Conservation (phyloP, 2,888 invertebrate genomes). For the Drosophila niveifrons region DNA sequence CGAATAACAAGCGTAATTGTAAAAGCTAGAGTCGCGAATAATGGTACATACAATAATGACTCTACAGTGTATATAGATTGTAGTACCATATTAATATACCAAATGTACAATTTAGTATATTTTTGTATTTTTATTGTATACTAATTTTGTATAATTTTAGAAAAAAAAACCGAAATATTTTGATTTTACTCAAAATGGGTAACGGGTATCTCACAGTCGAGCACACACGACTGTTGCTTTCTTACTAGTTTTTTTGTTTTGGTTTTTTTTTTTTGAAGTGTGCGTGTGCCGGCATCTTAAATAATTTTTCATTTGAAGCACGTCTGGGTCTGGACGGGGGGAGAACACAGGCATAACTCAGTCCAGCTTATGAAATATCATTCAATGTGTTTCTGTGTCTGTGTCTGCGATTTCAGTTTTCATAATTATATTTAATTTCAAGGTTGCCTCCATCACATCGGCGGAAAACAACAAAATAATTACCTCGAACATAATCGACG, state of each 20-base stretch:
- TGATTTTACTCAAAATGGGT: no score
- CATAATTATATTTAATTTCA: constrained; percentile 82
- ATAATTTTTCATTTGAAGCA: constrained; percentile 80
- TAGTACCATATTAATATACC: no score
- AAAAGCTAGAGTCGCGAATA: no score
- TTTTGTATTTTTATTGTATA: no score
- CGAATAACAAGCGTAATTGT: no score
- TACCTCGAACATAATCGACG: constrained; percentile 59
- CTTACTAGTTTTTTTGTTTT: constrained; percentile 13
- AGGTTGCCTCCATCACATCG: constrained; percentile 62
- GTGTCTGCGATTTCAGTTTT: constrained; percentile 62
- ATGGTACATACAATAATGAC: no score
- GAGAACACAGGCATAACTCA: constrained; percentile 37
- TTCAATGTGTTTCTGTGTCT: constrained; percentile 57
- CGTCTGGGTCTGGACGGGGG: constrained; percentile 49
- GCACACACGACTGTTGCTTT: no score
- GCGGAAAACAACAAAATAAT: constrained; percentile 73
- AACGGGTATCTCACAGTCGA: no score
- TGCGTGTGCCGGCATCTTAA: constrained; percentile 79
- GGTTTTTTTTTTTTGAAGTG: constrained; percentile 45
- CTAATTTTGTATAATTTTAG: no score
- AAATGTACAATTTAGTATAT: no score
- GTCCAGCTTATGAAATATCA: constrained; percentile 72
- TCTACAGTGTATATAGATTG: no score
- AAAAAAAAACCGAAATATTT: no score